Evolutionary conservation across 2,797 vertebrate species (phyloP).

Genomic region (Miichthys miiuy): DNA sequence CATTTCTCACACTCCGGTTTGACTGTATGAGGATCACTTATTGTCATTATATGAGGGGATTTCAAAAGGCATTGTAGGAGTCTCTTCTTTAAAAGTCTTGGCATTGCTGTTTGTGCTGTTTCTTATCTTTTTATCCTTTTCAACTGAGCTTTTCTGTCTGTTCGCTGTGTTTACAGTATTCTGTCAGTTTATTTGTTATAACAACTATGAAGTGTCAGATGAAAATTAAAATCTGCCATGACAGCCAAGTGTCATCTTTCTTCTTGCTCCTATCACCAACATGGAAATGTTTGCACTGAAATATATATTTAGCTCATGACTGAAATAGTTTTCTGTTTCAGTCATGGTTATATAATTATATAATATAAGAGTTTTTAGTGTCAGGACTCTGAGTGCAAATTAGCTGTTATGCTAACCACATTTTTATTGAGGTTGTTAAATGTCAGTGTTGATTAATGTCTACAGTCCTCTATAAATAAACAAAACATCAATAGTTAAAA

Average conservation of each 20-base stretch:
- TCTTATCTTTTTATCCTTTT: conserved; percentile 69
- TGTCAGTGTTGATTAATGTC: background rate
- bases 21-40: conserved; percentile 19
- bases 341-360: background rate
- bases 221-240: conserved; percentile 80
- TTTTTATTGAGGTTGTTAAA: background rate
- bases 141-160: conserved; percentile 76
- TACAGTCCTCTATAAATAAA: background rate
- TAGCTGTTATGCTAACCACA: background rate
- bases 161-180: conserved; percentile 87
- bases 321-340: background rate
- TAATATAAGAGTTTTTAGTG: too few species aligned
- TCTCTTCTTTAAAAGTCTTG: conserved; percentile 72
- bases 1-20: conserved; percentile 37
- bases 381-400: too few species aligned
- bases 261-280: background rate
- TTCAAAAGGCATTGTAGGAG: conserved; percentile 38
- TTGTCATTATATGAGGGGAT: conserved; percentile 45
- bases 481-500: background rate
- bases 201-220: conserved; percentile 83
- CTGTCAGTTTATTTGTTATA: conserved; percentile 90
- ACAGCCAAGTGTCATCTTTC: conserved; percentile 10
- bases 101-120: conserved; percentile 74
- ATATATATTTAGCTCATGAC: background rate
- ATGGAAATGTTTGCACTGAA: background rate